Evolutionary conservation across 2,797 vertebrate species (phyloP), one percentile per base, ranked within the genome.

Genomic region (Darevskia nairensis): DNA sequence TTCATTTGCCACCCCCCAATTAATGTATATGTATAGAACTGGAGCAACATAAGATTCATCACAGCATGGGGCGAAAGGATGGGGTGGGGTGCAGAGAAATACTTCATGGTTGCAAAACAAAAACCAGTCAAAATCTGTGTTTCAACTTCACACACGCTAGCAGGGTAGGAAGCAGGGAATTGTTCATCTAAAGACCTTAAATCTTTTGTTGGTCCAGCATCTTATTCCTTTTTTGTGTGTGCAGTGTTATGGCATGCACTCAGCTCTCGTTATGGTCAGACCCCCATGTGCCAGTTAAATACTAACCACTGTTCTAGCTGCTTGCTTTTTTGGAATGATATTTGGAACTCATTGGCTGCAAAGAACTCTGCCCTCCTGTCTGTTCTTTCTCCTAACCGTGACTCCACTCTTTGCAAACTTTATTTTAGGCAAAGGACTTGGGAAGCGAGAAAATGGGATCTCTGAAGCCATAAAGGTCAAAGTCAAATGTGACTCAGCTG

Each of bases 361-460:
- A 11, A 7, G 6, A 6, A 11, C 25, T 68, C 17, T 21, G 19
- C 39, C 39, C 19, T 68, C 61, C 27, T 1, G 6, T 46, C 32
- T 25, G 1, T 25, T 71, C 29, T 59, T 50, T 71, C 46, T 46
- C 25, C 17, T 46, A n/a, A 4, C 4, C 1, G 7, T 29, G 50
- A 55, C 9, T 15, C 46, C 78, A 80, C 7, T n/a, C 9, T 41
- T 9, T 1, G 8, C 23, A 29, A 19, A 7, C 1, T 9, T n/a
- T n/a, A 1, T 75, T 79, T 25, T 92, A 99, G 98, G 98, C 50
- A 98, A 98, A 96, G 99, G 99, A 8, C 97, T 99, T 29, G 98
- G 99, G 0, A 96, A 97, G 75, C 92, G 89, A 4, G 97, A 98
- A 91, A 97, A 98, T 44, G 98, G 99, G 81, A 98, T 98, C 44